Evolutionary conservation across 1,140 invertebrate genomes (phyloP), one percentile per base, ranked within the genome.

Genomic region (Magallana gigas): DNA sequence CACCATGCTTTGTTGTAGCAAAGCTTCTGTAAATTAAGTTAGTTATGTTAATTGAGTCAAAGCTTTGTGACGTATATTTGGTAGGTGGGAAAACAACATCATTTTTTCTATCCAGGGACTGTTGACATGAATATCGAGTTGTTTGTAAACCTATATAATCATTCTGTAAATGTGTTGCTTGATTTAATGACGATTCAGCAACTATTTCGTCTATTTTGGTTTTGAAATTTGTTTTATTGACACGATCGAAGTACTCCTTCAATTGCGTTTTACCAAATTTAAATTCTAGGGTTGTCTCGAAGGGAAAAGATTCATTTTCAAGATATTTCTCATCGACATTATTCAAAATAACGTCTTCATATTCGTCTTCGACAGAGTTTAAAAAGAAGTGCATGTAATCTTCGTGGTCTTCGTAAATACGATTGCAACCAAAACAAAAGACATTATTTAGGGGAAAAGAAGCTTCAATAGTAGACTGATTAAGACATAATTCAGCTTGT

Each of bases 401-500:
- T 76, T 29, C 23, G 0, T 23, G 7, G 4, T 23, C 12, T 8
- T 12, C 14, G 36, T 29, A 18, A 23, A 2, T 29, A 12, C 12
- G 18, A 12, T 76, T 76, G 18, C 68, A 76, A 29, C 8, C 68
- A 76, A 76, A 76, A 29, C 68, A 76, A 29, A 76, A 76, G 23
- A 9, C 0, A 23, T 76, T 76, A 9, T 76, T 76, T 18, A 12
- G 29, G 5, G 68, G 68, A 76, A 76, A 76, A 12, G 68, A 76
- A 76, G 68, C 68, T 9, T 76, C 2, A 29, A 76, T 6, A 29
- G 8, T 12, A 12, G 29, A 29, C 6, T 29, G 29, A 76, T 29
- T 76, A 9, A 29, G 12, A 29, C 68, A 76, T 29, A 29, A 18
- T 12, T 36, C 36, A 12, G 23, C 29, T 5, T 29, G 12, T 29